Evolutionary conservation across 1,140 invertebrate species (phyloP), one percentile per base, ranked within the genome.

Genomic region (Drosophila quadrilineata): DNA sequence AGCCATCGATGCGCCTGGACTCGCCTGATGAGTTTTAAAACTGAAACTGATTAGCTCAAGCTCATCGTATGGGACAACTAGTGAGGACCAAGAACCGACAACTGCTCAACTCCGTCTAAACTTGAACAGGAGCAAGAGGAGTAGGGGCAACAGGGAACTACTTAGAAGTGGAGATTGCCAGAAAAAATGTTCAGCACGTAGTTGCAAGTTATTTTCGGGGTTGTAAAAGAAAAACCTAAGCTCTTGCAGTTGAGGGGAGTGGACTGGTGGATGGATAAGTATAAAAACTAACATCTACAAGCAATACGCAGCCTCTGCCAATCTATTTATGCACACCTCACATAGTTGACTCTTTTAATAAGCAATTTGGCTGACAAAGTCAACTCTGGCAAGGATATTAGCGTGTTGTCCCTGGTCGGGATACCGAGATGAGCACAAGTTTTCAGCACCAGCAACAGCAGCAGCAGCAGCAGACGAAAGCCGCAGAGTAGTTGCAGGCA

Each of bases 261-360:
- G n/a, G n/a, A n/a, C n/a, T n/a, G 16, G 33, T 12, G 6, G 14
- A 49, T 3, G 29, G 3, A 28, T 12, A 14, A 33, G 21, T 35
- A 16, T 16, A 0, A 10, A 16, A 16, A 2, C 6, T 16, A 24
- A 9, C 10, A 17, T 46, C 29, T 58, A 26, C 29, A 41, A 31
- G 52, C n/a, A 6, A 17, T 5, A 46, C n/a, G 38, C 29, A 54
- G n/a, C 46, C 33, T 38, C 48, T 67, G n/a, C n/a, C 46, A 62
- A 60, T 59, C 60, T 66, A 66, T 66, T 60, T 66, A 58, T 52
- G 48, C 38, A 29, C 50, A 35, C 45, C 35, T 29, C 45, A 65
- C 41, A 40, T 53, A 80, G 75, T 71, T 71, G 71, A 75, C 75
- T 75, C 71, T 75, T 80, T 80, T 80, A 80, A 80, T 80, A 80